Conservation (phyloP, 2,888 invertebrate species). For the Aphodius granarius region DNA sequence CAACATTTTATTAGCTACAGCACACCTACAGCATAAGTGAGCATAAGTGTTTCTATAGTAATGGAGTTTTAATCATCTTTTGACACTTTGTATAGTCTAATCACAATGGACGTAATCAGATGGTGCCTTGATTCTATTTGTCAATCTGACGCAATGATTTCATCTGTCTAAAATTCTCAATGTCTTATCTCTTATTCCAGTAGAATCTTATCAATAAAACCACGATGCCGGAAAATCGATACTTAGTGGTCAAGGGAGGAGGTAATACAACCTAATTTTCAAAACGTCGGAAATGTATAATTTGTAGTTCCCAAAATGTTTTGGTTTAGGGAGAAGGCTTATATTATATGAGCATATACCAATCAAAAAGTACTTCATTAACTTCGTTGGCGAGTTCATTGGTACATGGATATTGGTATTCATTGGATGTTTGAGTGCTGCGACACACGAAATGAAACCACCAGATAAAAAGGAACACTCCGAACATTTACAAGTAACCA, state of each 20-base stretch:
- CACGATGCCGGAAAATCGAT: background rate
- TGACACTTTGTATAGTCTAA: too few relatives aligned
- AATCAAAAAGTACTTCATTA: background rate
- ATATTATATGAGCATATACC: background rate
- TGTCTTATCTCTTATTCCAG: background rate
- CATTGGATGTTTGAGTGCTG: conserved; percentile 74
- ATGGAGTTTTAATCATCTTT: too few relatives aligned
- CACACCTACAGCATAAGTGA: too few relatives aligned
- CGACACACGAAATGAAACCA: conserved; percentile 47
- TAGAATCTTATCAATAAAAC: background rate
- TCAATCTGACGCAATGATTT: background rate
- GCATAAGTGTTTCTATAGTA: too few relatives aligned
- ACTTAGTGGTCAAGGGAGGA: background rate
- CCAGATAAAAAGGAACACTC: conserved; percentile 32
- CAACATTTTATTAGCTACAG: too few relatives aligned
- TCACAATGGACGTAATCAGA: too few relatives aligned
- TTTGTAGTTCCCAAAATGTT: background rate
- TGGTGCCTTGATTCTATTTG: too few relatives aligned
- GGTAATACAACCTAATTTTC: background rate
- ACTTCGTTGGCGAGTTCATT: conserved; percentile 61
- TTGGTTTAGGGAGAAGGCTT: background rate
- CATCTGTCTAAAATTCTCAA: background rate
- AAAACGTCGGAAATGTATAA: background rate
- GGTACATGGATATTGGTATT: conserved; percentile 69
- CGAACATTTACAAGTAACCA: conserved; percentile 56